Conservation (phyloP, 2,113 vertebrate species). For the Stigmatopora nigra region DNA sequence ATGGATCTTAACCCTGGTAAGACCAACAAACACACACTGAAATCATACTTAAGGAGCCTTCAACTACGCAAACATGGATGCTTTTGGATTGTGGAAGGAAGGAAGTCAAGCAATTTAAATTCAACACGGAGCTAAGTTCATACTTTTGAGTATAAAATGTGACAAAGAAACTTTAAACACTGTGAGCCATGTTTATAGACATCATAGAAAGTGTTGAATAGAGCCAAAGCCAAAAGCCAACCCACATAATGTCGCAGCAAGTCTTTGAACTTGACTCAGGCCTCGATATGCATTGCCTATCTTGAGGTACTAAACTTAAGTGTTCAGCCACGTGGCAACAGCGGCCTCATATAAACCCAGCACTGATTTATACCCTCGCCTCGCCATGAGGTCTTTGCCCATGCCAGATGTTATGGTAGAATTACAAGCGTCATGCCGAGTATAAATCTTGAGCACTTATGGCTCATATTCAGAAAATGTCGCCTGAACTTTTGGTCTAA, state of each 20-base stretch:
- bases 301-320: constrained; percentile 37
- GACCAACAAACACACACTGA: background rate
- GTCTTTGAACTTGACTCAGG: constrained; percentile 40
- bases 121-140: background rate
- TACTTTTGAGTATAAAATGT: background rate
- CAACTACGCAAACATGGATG: background rate
- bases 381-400: constrained; percentile 37
- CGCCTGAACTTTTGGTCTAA: constrained; percentile 38
- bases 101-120: background rate
- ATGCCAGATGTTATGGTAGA: constrained; percentile 61
- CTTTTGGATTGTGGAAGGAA: background rate
- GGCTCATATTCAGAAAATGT: constrained; percentile 59
- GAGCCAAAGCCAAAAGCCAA: constrained; percentile 24
- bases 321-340: constrained; percentile 44
- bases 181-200: background rate
- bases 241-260: constrained; percentile 36
- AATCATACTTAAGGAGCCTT: background rate
- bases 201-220: constrained; percentile 26
- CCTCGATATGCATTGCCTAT: constrained; percentile 30
- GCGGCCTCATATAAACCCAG: constrained; percentile 51
- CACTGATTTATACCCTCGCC: constrained; percentile 49
- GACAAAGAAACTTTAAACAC: background rate
- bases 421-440: constrained; percentile 60
- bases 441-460: constrained; percentile 57
- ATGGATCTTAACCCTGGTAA: background rate